These are phyloP conservation scores for Pandion haliaetus DNA, from an alignment of 2,113 vertebrate species.

Conservation along the genomic window DNA sequence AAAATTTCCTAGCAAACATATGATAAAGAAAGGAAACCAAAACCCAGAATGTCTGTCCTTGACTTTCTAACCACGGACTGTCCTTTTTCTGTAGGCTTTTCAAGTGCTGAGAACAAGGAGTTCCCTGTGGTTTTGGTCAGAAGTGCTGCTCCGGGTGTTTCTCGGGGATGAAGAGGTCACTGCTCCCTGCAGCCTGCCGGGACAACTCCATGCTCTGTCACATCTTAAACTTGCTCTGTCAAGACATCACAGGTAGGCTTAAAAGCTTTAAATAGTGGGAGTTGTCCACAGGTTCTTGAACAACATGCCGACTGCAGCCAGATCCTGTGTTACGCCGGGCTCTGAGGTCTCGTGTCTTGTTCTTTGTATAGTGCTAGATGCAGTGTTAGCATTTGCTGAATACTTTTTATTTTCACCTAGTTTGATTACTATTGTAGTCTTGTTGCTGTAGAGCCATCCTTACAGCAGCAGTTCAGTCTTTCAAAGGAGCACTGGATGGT, in stretches of 20 bases:
- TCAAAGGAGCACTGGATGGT: not conserved
- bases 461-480: not conserved
- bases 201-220: not conserved
- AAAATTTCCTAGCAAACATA: not conserved
- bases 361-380: not conserved
- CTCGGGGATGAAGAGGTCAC: not conserved
- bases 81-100: not conserved
- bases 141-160: not conserved
- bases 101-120: not conserved
- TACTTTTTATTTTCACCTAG: not conserved
- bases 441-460: not conserved
- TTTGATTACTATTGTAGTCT: not conserved
- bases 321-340: not conserved
- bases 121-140: not conserved
- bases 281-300: not conserved
- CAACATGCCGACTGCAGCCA: not conserved
- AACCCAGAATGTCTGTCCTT: not conserved
- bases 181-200: not conserved
- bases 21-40: not conserved
- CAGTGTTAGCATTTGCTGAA: not conserved
- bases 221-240: not conserved
- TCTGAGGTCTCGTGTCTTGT: not conserved
- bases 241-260: not conserved
- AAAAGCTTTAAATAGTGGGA: not conserved
- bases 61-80: not conserved